phyloP scores from a whole-genome alignment of 2,113 vertebrate genomes.

The Pseudolaguvia tuberculata region DNA sequence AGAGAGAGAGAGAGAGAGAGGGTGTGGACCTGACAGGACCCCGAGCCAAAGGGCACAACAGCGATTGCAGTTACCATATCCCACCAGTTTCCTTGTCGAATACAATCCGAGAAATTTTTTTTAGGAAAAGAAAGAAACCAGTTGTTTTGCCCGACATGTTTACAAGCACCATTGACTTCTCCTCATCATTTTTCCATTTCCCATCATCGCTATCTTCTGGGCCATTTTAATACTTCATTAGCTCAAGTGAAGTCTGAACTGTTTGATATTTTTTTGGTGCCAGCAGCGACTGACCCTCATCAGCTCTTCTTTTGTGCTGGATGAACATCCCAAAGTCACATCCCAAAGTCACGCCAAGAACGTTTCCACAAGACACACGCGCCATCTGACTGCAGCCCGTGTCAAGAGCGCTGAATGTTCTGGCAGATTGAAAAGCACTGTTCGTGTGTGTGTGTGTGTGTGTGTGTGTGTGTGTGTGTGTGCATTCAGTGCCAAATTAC shows the following conservation, averaged over 20 bases:
- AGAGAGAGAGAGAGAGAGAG: too few relatives aligned
- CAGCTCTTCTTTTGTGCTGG: not conserved
- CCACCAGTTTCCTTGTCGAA: too few relatives aligned
- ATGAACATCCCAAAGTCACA: too few relatives aligned
- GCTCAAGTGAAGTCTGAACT: constrained; percentile 1
- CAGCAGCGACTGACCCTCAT: not conserved
- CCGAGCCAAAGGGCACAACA: too few relatives aligned
- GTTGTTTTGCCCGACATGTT: not conserved
- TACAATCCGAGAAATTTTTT: not conserved
- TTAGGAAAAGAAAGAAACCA: not conserved
- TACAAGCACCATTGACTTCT: constrained; percentile 19
- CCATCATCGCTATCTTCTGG: not conserved
- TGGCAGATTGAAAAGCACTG: not conserved
- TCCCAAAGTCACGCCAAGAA: too few relatives aligned
- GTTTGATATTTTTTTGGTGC: not conserved
- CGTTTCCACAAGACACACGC: too few relatives aligned
- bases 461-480: too few relatives aligned
- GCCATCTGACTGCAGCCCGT: not conserved
- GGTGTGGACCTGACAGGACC: too few relatives aligned
- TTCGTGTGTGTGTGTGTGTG: not conserved
- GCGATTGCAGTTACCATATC: too few relatives aligned
- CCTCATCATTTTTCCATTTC: constrained; percentile 5
- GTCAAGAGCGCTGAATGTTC: not conserved
- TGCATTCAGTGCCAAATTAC: not conserved
- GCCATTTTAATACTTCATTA: constrained; percentile 25